phyloP scores from a whole-genome alignment of 2,113 vertebrate genomes.

The Blennius ocellaris region DNA sequence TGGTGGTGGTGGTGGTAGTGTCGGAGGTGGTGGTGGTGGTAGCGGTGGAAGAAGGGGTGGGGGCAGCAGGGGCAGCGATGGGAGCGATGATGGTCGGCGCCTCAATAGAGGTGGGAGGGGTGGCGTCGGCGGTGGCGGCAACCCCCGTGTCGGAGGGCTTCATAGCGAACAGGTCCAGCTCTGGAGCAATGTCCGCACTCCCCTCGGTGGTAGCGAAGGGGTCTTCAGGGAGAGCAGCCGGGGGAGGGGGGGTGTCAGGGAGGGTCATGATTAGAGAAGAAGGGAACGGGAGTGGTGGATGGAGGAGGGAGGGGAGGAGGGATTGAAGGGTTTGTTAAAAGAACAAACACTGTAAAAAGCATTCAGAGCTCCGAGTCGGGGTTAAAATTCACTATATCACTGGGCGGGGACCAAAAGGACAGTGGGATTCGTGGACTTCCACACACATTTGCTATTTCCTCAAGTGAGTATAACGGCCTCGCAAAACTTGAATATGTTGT shows the following conservation, averaged over 20 bases:
- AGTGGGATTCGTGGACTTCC: too few relatives aligned
- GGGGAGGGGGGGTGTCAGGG: constrained; percentile 53
- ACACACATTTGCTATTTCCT: too few relatives aligned
- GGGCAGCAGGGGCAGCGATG: constrained; percentile 80
- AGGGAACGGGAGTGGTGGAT: constrained; percentile 62
- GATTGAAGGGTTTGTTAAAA: constrained; percentile 60
- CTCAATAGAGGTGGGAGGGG: constrained; percentile 89
- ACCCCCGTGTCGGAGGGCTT: constrained; percentile 90
- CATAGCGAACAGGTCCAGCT: constrained; percentile 99
- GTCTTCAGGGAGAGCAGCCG: constrained; percentile 88
- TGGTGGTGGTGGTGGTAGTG: constrained; percentile 77
- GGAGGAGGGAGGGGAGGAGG: constrained; percentile 22
- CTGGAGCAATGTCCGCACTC: constrained; percentile 92
- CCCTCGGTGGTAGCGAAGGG: constrained; percentile 98
- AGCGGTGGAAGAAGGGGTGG: constrained; percentile 84
- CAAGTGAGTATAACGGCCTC: too few relatives aligned
- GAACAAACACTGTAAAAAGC: constrained; percentile 65
- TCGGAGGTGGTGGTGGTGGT: constrained; percentile 82
- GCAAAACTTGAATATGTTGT: too few relatives aligned
- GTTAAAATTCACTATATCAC: constrained; percentile 1
- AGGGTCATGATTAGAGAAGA: constrained; percentile 82
- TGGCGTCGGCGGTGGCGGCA: constrained; percentile 77
- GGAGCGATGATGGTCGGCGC: constrained; percentile 80
- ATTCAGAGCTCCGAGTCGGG: constrained; percentile 34
- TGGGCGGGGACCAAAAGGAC: too few relatives aligned